A percentile compares a stretch with the other conserved stretches of the same genome.
Conservation (phyloP, 2,797 vertebrate genomes). For the Parotocinclus haroldoi region DNA sequence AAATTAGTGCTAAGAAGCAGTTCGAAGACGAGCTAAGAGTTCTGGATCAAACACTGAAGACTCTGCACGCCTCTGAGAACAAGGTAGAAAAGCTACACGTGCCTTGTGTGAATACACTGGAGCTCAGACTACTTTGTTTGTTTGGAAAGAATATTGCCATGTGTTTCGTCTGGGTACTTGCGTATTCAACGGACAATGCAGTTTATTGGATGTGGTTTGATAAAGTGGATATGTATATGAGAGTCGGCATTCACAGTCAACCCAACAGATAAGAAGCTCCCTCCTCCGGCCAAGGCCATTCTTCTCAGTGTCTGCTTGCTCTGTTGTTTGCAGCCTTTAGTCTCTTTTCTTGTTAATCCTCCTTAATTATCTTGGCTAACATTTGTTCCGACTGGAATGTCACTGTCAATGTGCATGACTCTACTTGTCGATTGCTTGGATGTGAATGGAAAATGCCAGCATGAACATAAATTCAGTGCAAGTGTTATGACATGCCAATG, state of each 20-base stretch:
- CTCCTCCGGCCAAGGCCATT: slow-evolving; percentile 27
- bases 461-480: too few species aligned
- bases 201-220: background rate
- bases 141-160: background rate
- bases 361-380: slow-evolving; percentile 8
- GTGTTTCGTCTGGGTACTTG: background rate
- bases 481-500: too few species aligned
- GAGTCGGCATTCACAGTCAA: background rate
- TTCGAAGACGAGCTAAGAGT: slow-evolving; percentile 79
- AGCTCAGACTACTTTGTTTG: background rate
- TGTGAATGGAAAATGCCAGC: background rate
- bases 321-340: slow-evolving; percentile 4
- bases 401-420: slow-evolving; percentile 21
- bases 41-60: slow-evolving; percentile 84
- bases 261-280: slow-evolving; percentile 1
- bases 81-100: slow-evolving; percentile 71
- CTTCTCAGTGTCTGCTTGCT: slow-evolving; percentile 20
- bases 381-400: background rate
- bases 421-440: background rate
- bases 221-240: background rate
- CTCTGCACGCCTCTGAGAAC: slow-evolving; percentile 81
- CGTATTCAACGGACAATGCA: background rate
- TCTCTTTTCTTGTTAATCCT: background rate
- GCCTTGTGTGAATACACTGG: background rate
- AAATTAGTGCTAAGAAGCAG: slow-evolving; percentile 79